phyloP scores from a whole-genome alignment of 2,888 invertebrate species.

The Xanthia togata region DNA sequence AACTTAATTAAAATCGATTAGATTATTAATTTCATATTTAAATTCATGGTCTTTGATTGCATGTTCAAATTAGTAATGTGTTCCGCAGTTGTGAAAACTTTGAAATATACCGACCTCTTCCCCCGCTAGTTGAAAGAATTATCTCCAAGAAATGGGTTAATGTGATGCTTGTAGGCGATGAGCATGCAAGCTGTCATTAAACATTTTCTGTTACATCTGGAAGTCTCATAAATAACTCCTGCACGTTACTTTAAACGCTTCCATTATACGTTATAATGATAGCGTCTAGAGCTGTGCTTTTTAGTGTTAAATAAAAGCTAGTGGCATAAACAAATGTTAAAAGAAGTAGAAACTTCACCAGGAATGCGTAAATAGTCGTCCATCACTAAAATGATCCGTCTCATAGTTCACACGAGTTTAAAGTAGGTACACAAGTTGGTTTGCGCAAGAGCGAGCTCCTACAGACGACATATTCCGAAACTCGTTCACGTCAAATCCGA shows the following conservation, averaged over 20 bases:
- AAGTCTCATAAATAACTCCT: slow-evolving; percentile 57
- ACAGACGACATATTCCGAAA: slow-evolving; percentile 70
- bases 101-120: slow-evolving; percentile 18
- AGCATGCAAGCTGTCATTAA: slow-evolving; percentile 63
- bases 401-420: slow-evolving; percentile 53
- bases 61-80: slow-evolving; percentile 24
- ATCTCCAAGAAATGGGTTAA: slow-evolving; percentile 63
- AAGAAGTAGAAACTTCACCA: slow-evolving; percentile 35
- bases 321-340: slow-evolving; percentile 32
- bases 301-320: slow-evolving; percentile 28
- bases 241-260: slow-evolving; percentile 51
- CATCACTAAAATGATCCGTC: slow-evolving; percentile 28
- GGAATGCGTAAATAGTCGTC: slow-evolving; percentile 24
- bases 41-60: slow-evolving; percentile 36
- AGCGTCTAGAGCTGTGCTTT: slow-evolving; percentile 29
- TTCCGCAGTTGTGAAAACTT: slow-evolving; percentile 48
- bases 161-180: slow-evolving; percentile 54
- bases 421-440: slow-evolving; percentile 44
- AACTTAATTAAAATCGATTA: slow-evolving; percentile 35
- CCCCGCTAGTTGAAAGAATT: slow-evolving; percentile 51
- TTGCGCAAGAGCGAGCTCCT: slow-evolving; percentile 68
- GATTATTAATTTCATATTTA: slow-evolving; percentile 40
- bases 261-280: slow-evolving; percentile 43
- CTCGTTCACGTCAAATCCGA: slow-evolving; percentile 74
- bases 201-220: slow-evolving; percentile 63